Conservation (phyloP, 2,888 invertebrate genomes). For the Toxonevra muliebris region DNA sequence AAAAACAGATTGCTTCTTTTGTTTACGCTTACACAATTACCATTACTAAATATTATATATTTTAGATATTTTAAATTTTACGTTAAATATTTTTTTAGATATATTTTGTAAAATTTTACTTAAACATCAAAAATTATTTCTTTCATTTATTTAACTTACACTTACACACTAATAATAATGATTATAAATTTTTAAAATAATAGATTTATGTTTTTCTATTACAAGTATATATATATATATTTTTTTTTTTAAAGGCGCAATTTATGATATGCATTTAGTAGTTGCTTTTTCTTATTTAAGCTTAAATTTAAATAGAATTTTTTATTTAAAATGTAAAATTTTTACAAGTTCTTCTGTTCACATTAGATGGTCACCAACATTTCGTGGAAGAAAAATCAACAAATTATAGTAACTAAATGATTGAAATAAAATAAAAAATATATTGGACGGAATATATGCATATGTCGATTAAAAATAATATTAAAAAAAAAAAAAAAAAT, state of each 20-base stretch:
- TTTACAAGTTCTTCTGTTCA: slow-evolving; percentile 10
- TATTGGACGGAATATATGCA: slow-evolving; percentile 64
- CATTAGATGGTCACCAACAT: neutral
- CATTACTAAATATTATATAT: too few relatives aligned
- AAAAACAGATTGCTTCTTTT: slow-evolving; percentile 30
- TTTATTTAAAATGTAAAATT: neutral
- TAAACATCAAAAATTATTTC: too few relatives aligned
- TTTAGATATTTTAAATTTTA: too few relatives aligned
- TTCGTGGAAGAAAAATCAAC: neutral
- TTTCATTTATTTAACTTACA: too few relatives aligned
- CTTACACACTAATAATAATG: too few relatives aligned
- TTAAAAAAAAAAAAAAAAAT: slow-evolving; percentile 49
- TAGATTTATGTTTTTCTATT: slow-evolving; percentile 1
- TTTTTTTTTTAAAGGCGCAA: slow-evolving; percentile 59
- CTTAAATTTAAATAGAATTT: slow-evolving; percentile 3
- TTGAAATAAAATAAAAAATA: slow-evolving; percentile 42
- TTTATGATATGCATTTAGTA: slow-evolving; percentile 65
- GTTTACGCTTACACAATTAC: too few relatives aligned
- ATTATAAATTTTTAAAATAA: neutral
- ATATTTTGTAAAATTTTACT: too few relatives aligned
- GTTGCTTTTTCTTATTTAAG: slow-evolving; percentile 41
- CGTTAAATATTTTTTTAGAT: too few relatives aligned
- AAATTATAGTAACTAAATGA: slow-evolving; percentile 4
- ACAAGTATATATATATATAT: slow-evolving; percentile 45
- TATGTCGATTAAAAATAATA: slow-evolving; percentile 45